Base-by-base conservation (phyloP, 2,113 vertebrate species). In the Corydoras maculifer region DNA sequence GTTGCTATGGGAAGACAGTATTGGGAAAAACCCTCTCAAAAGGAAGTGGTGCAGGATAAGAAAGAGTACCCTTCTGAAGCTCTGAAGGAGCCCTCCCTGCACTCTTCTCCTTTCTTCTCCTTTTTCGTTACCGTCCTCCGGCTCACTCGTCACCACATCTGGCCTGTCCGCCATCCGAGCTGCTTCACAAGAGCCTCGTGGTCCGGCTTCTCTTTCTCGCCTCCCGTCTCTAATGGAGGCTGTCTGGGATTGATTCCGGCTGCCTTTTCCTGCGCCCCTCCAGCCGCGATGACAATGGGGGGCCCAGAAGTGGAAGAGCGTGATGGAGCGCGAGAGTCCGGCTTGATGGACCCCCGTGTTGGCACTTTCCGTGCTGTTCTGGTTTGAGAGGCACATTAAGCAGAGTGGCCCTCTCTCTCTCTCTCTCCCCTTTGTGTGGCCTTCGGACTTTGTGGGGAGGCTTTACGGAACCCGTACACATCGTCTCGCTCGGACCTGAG, bases 1-100 rank as follows among this genome's bases (percentile, higher is more conserved):
- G 87, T 81, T 81, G 89, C 88, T 85, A 89, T 83, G 85, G 88
- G 88, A 90, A 89, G 87, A 75, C 77, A 71, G 55, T 66, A 64
- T 74, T 79, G 54, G 35, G 73, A 72, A 75, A 74, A 67, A 62
- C 68, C 66, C 74, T 70, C 74, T 73, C 62, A 79, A 79, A 68
- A 79, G 77, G 77, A 75, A 78, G 73, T 69, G 66, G 25, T 65
- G 65, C 68, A 10, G 65, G 62, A 63, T 55, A 65, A 77, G 43
- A 79, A 73, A 76, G 67, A 57, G 43, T 51, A n/a, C 25, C 58
- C 68, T 58, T 65, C 49, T 50, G 54, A 72, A 73, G 54, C 60
- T 11, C 31, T 13, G 62, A 18, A 51, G 50, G 31, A 62, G 67
- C 62, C 43, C 58, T 31, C 68, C 58, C 72, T 66, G 70, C 9